Conservation (phyloP, 2,113 vertebrate species). For the Corydoras sp. region DNA sequence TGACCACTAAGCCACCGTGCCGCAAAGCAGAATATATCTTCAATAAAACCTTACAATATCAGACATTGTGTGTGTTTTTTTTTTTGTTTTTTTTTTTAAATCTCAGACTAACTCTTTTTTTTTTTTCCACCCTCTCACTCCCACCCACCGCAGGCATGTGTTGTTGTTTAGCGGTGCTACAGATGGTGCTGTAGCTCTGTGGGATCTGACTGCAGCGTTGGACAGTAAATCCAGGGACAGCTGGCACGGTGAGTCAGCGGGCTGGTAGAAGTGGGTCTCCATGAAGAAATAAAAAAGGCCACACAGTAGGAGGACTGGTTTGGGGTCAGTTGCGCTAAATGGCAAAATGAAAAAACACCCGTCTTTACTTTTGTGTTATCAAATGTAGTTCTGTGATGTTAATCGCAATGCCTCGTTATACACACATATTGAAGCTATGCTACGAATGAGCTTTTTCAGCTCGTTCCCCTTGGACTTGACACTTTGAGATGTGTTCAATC, state of each 20-base stretch:
- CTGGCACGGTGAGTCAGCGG: constrained; percentile 47
- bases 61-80: background rate
- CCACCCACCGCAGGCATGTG: constrained; percentile 56
- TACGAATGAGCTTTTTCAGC: background rate
- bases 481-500: no score
- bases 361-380: no score
- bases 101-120: background rate
- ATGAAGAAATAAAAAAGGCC: background rate
- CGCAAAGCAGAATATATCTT: no score
- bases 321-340: constrained; percentile 4
- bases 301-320: constrained; percentile 13
- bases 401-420: no score
- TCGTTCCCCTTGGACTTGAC: background rate
- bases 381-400: no score
- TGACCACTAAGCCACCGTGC: no score
- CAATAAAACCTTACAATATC: background rate
- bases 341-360: no score
- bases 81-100: background rate
- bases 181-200: constrained; percentile 79
- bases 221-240: constrained; percentile 32
- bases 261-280: constrained; percentile 20
- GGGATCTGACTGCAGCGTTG: constrained; percentile 70
- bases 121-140: constrained; percentile 24
- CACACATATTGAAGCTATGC: no score
- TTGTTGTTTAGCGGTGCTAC: constrained; percentile 86